Conservation (phyloP, 2,797 vertebrate genomes). For the Rhodeus uyekii region DNA sequence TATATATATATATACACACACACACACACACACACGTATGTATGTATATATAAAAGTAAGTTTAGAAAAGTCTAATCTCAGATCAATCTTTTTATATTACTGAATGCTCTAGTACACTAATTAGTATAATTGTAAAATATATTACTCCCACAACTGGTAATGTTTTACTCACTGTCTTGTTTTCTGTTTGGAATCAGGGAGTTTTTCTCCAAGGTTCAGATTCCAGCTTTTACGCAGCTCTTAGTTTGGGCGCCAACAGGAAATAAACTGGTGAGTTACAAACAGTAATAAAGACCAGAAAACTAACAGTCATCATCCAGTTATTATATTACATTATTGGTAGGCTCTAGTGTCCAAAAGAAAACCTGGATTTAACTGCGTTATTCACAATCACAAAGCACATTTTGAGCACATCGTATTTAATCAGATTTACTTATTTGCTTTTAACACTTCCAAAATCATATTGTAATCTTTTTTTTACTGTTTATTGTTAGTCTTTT, state of each 20-base stretch:
- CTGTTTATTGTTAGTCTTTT: not conserved
- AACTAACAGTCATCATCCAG: not conserved
- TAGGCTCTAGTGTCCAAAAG: not conserved
- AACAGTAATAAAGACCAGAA: not conserved
- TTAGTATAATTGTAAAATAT: not conserved
- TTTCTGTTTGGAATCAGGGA: slow-evolving; percentile 70
- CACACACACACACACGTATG: too few species aligned
- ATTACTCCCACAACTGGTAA: not conserved
- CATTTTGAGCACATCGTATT: not conserved
- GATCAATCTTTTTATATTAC: not conserved
- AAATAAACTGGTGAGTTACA: slow-evolving; percentile 88
- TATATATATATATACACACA: too few species aligned
- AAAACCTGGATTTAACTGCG: not conserved
- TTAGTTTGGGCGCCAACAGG: slow-evolving; percentile 86
- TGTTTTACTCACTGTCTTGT: slow-evolving; percentile 20
- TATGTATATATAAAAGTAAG: too few species aligned
- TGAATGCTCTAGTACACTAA: not conserved
- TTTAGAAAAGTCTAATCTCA: not conserved
- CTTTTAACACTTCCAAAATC: not conserved
- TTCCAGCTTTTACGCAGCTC: slow-evolving; percentile 86
- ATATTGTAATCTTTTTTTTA: not conserved
- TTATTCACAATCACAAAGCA: not conserved
- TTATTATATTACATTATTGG: not conserved
- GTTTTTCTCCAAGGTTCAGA: slow-evolving; percentile 79
- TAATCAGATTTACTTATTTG: not conserved